A percentile compares a stretch with the other conserved stretches of the same genome.
These are phyloP conservation scores for Chaetops frenatus DNA, from an alignment of 2,113 vertebrate species.

Conservation along the genomic window DNA sequence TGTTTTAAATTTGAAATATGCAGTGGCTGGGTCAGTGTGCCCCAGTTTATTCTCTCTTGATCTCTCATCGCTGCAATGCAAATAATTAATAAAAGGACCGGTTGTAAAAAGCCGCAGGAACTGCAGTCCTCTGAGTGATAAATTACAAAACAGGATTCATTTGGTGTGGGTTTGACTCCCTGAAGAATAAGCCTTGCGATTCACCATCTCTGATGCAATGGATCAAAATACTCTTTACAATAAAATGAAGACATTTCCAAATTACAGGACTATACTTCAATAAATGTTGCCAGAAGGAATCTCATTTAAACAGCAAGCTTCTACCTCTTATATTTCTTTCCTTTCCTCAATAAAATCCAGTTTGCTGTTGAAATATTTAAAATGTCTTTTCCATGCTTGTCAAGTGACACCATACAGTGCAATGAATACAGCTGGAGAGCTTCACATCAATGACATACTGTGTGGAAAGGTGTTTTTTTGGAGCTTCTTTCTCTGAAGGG, in stretches of 20 bases:
- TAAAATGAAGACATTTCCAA: background rate
- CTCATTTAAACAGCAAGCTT: background rate
- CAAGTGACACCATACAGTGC: background rate
- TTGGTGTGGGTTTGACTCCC: background rate
- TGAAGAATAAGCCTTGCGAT: background rate
- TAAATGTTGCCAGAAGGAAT: background rate
- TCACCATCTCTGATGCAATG: accelerated
- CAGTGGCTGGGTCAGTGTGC: background rate
- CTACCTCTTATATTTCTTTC: background rate
- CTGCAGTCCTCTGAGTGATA: background rate
- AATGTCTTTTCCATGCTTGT: background rate
- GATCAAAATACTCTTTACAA: background rate
- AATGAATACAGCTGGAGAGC: background rate
- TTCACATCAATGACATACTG: background rate
- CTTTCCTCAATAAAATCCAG: background rate
- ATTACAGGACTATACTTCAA: background rate
- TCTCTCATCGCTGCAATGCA: background rate
- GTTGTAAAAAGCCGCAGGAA: background rate
- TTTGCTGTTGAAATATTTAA: background rate
- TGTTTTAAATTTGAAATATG: background rate
- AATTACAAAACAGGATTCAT: background rate
- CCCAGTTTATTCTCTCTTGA: background rate
- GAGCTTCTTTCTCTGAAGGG: background rate
- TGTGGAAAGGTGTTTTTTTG: background rate
- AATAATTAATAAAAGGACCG: background rate